These are phyloP conservation scores for Osmoderma eremita DNA, from an alignment of 2,888 invertebrate genomes.

Conservation along the genomic window DNA sequence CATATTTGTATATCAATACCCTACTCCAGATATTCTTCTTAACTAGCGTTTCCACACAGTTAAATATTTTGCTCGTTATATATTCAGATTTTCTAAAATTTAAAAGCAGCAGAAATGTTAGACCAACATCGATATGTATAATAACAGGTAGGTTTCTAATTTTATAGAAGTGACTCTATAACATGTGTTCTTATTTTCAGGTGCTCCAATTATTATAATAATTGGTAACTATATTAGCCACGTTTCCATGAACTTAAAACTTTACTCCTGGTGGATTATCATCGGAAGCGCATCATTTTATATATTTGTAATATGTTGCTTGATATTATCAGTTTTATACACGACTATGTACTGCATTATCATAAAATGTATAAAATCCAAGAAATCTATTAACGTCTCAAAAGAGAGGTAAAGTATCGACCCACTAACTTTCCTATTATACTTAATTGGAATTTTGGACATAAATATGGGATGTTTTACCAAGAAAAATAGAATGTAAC, in stretches of 20 bases:
- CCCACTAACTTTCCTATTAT: no score
- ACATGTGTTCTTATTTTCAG: no score
- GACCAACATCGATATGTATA: conserved; percentile 73
- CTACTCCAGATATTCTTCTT: conserved; percentile 73
- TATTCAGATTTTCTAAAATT: conserved; percentile 75
- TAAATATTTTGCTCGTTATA: conserved; percentile 75
- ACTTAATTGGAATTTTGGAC: no score
- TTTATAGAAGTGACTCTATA: not conserved
- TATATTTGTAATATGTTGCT: conserved; percentile 71
- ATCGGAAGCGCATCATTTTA: conserved; percentile 69
- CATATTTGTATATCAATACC: conserved; percentile 69
- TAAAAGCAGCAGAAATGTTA: conserved; percentile 65
- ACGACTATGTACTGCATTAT: conserved; percentile 35
- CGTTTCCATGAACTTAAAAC: conserved; percentile 68
- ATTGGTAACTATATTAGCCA: conserved; percentile 74
- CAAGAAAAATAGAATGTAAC: no score
- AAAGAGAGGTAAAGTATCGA: conserved; percentile 68
- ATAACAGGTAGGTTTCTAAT: conserved; percentile 64
- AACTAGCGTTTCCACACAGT: conserved; percentile 75
- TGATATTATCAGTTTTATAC: conserved; percentile 31
- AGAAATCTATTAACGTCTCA: conserved; percentile 69
- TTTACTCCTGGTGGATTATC: conserved; percentile 73
- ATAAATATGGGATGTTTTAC: no score
- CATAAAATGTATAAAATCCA: conserved; percentile 61
- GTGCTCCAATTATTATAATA: conserved; percentile 73